phyloP scores from a whole-genome alignment of 2,888 invertebrate species.

The Cephus pulcher region DNA sequence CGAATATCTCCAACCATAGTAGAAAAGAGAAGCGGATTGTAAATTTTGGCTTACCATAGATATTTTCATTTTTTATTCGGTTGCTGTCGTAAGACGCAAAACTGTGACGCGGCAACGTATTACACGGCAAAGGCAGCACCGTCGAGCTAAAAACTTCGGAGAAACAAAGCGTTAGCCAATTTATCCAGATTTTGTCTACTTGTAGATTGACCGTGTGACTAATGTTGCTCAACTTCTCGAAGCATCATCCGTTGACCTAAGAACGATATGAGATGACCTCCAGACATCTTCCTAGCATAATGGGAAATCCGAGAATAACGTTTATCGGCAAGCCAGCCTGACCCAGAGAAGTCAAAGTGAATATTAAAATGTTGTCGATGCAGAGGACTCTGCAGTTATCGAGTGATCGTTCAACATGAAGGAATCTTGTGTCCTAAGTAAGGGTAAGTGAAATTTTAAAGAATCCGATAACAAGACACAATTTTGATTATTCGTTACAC shows the following conservation, averaged over 20 bases:
- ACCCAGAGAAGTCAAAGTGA: slow-evolving; percentile 31
- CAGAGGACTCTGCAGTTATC: slow-evolving; percentile 27
- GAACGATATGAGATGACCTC: slow-evolving; percentile 34
- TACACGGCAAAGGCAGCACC: too few relatives aligned
- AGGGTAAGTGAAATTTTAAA: slow-evolving; percentile 24
- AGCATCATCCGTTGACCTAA: slow-evolving; percentile 21
- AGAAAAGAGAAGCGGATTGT: too few relatives aligned
- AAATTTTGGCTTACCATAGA: too few relatives aligned
- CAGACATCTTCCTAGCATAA: slow-evolving; percentile 24
- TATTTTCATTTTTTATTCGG: too few relatives aligned
- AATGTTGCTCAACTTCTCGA: not conserved
- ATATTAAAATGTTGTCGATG: slow-evolving; percentile 18
- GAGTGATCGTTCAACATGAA: slow-evolving; percentile 37
- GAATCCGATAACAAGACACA: not conserved
- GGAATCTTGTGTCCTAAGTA: slow-evolving; percentile 23
- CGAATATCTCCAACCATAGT: too few relatives aligned
- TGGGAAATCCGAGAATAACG: not conserved
- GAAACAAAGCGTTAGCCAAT: too few relatives aligned
- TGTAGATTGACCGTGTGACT: not conserved
- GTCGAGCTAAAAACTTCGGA: too few relatives aligned
- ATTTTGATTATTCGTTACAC: not conserved
- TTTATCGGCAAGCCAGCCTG: slow-evolving; percentile 17
- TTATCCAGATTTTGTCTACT: not conserved
- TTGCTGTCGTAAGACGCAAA: too few relatives aligned
- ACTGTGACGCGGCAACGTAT: too few relatives aligned